Conservation (phyloP, 92 coral and sea anemone genomes). For the Ricordea florida region DNA sequence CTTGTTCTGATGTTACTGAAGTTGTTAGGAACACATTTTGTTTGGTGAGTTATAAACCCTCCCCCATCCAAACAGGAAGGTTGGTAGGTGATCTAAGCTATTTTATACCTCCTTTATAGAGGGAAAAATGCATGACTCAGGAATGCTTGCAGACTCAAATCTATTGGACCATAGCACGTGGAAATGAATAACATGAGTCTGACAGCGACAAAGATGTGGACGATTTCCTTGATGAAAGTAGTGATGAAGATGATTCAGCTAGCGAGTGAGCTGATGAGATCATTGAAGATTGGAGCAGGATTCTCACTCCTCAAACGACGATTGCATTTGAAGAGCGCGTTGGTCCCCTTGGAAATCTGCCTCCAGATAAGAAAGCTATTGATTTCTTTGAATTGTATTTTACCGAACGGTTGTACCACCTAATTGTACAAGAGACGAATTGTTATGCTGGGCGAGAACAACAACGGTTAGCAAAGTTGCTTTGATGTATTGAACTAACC, state of each 20-base stretch:
- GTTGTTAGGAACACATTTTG: no score
- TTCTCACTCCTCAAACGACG: slow-evolving; percentile 17
- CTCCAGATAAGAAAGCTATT: slow-evolving; percentile 5
- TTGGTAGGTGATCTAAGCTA: no score
- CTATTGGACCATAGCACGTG: no score
- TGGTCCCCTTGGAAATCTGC: slow-evolving; percentile 21
- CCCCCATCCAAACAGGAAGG: no score
- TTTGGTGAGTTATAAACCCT: no score
- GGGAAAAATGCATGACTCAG: no score
- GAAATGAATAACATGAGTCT: slow-evolving; percentile 4
- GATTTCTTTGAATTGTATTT: slow-evolving; percentile 37
- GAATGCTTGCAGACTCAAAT: no score
- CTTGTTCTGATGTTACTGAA: no score
- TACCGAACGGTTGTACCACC: slow-evolving; percentile 19
- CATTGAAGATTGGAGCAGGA: slow-evolving; percentile 2
- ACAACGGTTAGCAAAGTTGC: neutral
- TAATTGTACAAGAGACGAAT: slow-evolving; percentile 40
- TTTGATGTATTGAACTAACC: slow-evolving; percentile 28
- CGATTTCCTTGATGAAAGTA: slow-evolving; percentile 1
- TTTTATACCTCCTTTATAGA: no score
- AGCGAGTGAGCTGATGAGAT: neutral
- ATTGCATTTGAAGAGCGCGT: slow-evolving; percentile 3
- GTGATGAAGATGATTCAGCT: neutral
- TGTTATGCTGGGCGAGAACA: slow-evolving; percentile 28
- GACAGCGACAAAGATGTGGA: slow-evolving; percentile 23